These are phyloP conservation scores for Muscicapa comitata DNA, from an alignment of 2,797 vertebrate genomes.

Conservation along the genomic window DNA sequence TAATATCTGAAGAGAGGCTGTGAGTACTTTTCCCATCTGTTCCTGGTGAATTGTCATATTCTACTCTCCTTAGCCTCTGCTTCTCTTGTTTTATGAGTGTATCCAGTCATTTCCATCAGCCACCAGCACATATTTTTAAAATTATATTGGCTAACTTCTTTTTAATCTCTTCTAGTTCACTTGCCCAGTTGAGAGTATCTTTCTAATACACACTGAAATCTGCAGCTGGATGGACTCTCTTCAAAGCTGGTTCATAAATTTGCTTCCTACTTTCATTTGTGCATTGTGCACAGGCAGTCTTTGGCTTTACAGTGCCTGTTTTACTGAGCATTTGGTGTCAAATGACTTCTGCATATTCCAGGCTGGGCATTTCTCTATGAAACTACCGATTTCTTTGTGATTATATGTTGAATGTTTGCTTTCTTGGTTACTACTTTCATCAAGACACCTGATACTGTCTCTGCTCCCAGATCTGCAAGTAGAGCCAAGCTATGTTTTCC, in stretches of 20 bases:
- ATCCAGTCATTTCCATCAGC: neutral
- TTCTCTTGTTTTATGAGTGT: neutral
- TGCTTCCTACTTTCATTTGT: neutral
- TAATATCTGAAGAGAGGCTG: neutral
- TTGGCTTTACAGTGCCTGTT: neutral
- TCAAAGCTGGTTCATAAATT: neutral
- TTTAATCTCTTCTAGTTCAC: neutral
- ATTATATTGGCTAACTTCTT: neutral
- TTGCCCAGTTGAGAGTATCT: neutral
- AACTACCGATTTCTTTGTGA: neutral
- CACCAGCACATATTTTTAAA: neutral
- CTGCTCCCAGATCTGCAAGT: neutral
- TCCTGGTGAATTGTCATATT: neutral
- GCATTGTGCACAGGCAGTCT: neutral
- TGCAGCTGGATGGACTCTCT: neutral
- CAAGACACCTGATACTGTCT: neutral
- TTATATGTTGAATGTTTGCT: neutral
- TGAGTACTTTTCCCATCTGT: neutral
- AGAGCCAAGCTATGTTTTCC: neutral
- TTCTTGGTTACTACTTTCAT: neutral
- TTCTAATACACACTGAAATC: neutral
- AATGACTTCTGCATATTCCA: neutral
- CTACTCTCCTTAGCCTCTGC: neutral
- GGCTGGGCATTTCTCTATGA: neutral
- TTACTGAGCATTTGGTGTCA: neutral